A percentile compares a stretch with the other conserved stretches of the same genome.
Evolutionary conservation across 2,888 invertebrate genomes (phyloP).

Genomic region (Microplitis deprimator): DNA sequence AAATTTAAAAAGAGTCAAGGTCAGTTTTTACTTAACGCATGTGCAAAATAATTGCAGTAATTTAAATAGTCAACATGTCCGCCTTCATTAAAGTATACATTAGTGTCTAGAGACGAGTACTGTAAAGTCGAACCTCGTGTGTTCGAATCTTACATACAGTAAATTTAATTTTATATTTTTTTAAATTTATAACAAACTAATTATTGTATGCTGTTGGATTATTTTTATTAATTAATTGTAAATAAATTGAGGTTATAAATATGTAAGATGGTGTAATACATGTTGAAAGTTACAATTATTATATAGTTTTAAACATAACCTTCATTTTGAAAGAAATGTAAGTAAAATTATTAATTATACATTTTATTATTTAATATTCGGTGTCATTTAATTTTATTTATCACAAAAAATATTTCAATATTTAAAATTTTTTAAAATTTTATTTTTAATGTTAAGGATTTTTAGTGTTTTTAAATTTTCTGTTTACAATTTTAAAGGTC

Average conservation of each 20-base stretch:
- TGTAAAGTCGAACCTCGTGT: not conserved
- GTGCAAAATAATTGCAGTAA: not conserved
- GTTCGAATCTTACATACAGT: slow-evolving; percentile 1
- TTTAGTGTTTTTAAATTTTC: not conserved
- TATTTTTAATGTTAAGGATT: not conserved
- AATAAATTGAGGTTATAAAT: not conserved
- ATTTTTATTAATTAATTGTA: not conserved
- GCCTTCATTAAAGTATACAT: not conserved
- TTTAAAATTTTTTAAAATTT: not conserved
- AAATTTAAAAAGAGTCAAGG: no score
- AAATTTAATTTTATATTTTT: not conserved
- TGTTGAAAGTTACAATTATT: not conserved
- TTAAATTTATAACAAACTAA: not conserved
- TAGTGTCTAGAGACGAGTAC: not conserved
- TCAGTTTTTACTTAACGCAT: not conserved
- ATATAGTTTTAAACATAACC: not conserved
- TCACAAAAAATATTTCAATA: not conserved
- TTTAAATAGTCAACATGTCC: not conserved
- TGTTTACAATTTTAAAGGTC: not conserved
- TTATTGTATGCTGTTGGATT: not conserved
- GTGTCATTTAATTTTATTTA: not conserved
- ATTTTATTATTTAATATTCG: not conserved
- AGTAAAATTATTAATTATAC: not conserved
- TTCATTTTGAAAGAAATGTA: not conserved
- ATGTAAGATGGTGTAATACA: not conserved